Evolutionary conservation across 2,797 vertebrate genomes (phyloP), one percentile per base, ranked within the genome.

Genomic region (Spinus olivaceus): DNA sequence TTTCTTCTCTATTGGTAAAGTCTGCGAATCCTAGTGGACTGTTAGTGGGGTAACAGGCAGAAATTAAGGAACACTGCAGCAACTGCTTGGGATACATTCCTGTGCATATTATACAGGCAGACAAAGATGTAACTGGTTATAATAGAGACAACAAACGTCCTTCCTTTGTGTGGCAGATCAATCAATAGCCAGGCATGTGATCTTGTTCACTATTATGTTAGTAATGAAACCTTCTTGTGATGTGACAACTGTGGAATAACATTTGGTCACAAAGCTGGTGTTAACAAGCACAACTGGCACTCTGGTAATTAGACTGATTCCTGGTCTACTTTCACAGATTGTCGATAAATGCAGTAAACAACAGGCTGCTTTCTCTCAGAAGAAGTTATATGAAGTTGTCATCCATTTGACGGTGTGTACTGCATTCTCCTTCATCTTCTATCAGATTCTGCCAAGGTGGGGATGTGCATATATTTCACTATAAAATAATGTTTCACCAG

Each of bases 201-300:
- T 97, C 97, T 97, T 98, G 97, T 97, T 98, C 98, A 97, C 97
- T 97, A 97, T 98, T 97, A 97, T 97, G 97, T 97, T 97, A 96
- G 96, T 97, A 98, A 98, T 97, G 97, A 98, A 98, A 97, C 95
- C 96, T 97, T 96, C 92, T 92, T 98, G 97, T 97, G 97, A 97
- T 97, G 97, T 98, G 97, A 97, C 98, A 98, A 97, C 97, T 97
- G 97, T 96, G 90, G 97, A 98, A 97, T 97, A 98, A 97, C 98
- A 98, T 98, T 97, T 98, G 98, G 97, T 98, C 97, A 97, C 97
- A 98, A 97, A 97, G 95, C 97, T 97, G 97, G 97, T 97, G 97
- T 97, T 98, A 98, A 98, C 97, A 98, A 98, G 98, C 97, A 97
- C 97, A 98, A 98, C 97, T 97, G 97, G 97, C 94, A 94, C 94